These are phyloP conservation scores for Patiria miniata DNA, from an alignment of 35 echinoderm and acorn worm genomes.

Conservation along the genomic window DNA sequence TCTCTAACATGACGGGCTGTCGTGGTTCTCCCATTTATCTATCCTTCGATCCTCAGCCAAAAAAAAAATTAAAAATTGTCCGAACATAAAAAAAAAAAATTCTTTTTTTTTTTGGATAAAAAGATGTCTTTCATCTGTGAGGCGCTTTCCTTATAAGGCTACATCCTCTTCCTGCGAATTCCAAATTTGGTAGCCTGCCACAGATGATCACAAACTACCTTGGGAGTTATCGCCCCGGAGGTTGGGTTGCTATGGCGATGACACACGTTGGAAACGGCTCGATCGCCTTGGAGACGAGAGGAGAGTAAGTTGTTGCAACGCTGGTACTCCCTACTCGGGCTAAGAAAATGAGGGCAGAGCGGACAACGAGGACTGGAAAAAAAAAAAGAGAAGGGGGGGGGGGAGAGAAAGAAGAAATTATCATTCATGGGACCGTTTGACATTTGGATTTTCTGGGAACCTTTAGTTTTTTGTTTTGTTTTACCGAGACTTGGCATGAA, in stretches of 20 bases:
- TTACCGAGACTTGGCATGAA: no score
- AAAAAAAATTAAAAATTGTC: background rate
- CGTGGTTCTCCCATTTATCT: no score
- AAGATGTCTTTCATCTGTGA: constrained; percentile 3
- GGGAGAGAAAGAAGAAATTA: constrained; percentile 5
- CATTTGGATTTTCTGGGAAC: background rate
- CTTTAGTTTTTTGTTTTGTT: background rate
- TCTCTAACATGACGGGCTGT: no score
- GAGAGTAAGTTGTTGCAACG: no score
- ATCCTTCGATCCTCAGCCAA: background rate
- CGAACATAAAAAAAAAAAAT: background rate
- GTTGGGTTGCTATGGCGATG: constrained; percentile 27
- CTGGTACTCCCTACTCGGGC: no score
- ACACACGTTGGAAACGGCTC: constrained; percentile 22
- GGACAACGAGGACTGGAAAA: background rate
- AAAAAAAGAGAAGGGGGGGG: background rate
- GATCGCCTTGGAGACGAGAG: constrained; percentile 7
- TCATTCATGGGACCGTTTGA: constrained; percentile 22
- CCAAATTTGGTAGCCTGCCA: constrained; percentile 11
- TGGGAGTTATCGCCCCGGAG: background rate
- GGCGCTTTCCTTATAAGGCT: background rate
- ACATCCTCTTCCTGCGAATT: background rate
- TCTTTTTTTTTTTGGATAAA: background rate
- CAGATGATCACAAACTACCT: constrained; percentile 25
- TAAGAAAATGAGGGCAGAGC: no score